phyloP scores from a whole-genome alignment of 2,797 vertebrate species.

The Cossypha caffra region DNA sequence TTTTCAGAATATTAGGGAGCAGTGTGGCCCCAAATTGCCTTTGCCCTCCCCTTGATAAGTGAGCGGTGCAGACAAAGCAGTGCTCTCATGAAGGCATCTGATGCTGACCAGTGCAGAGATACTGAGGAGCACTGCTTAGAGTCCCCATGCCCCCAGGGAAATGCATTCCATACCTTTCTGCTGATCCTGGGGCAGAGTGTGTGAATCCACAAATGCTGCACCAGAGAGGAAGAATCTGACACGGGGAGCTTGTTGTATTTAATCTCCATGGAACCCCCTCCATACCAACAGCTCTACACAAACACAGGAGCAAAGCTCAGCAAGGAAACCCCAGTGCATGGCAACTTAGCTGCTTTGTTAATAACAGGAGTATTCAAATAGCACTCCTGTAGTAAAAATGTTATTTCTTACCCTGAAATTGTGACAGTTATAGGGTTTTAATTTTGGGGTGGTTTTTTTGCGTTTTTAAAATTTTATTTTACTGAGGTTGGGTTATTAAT shows the following conservation, averaged over 20 bases:
- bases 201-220: background rate
- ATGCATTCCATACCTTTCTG: fast-evolving
- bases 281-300: background rate
- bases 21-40: background rate
- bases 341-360: background rate
- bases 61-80: background rate
- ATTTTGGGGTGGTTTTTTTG: background rate
- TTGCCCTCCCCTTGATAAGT: background rate
- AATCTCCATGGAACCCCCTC: background rate
- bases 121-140: fast-evolving
- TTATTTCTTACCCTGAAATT: background rate
- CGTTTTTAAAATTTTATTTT: background rate
- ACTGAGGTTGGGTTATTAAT: background rate
- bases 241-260: background rate
- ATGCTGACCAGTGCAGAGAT: background rate
- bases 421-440: background rate
- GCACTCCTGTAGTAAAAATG: background rate
- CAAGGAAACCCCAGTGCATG: background rate
- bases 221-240: background rate
- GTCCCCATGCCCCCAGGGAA: background rate
- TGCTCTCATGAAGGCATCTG: background rate
- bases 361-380: background rate
- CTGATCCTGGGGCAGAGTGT: background rate
- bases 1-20: background rate
- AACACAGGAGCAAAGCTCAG: background rate